Evolutionary conservation across 64 coral and sea anemone species (phyloP).

Genomic region (Acropora yongei): DNA sequence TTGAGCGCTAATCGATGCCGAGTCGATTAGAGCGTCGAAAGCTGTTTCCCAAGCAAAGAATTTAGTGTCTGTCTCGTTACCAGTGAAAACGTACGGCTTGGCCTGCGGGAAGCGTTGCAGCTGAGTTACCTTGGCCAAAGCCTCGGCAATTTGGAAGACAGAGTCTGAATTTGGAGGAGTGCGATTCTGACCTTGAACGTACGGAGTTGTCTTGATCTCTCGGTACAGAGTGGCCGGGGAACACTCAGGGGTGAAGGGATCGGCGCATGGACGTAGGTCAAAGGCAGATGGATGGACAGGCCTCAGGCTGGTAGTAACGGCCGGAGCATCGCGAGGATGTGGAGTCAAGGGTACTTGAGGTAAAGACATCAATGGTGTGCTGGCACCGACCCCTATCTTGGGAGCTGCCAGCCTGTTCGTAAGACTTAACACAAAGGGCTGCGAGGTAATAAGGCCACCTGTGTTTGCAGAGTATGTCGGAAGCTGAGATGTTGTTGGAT

Average conservation of each 20-base stretch:
- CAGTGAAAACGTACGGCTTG: conserved; percentile 69
- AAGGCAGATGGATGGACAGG: background rate
- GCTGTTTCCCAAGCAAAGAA: conserved; percentile 85
- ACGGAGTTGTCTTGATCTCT: conserved; percentile 1
- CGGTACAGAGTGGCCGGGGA: conserved; percentile 8
- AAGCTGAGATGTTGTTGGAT: background rate
- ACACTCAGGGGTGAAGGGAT: background rate
- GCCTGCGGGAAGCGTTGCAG: conserved; percentile 72
- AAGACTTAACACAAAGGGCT: background rate
- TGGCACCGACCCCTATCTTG: background rate
- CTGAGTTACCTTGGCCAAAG: conserved; percentile 56
- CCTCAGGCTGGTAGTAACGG: background rate
- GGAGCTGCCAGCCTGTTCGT: background rate
- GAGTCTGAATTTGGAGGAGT: conserved; percentile 3
- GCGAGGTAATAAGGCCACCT: background rate
- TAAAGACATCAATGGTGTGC: background rate
- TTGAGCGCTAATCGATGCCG: conserved; percentile 54
- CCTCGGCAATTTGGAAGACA: conserved; percentile 39
- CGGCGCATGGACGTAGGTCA: background rate
- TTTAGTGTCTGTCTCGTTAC: conserved; percentile 56
- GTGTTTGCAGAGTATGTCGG: background rate
- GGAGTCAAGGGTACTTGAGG: background rate
- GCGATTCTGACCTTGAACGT: background rate
- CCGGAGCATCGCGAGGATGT: background rate
- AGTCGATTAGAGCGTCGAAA: conserved; percentile 72